Conservation (phyloP, 2,113 vertebrate species). For the Trichechus manatus region DNA sequence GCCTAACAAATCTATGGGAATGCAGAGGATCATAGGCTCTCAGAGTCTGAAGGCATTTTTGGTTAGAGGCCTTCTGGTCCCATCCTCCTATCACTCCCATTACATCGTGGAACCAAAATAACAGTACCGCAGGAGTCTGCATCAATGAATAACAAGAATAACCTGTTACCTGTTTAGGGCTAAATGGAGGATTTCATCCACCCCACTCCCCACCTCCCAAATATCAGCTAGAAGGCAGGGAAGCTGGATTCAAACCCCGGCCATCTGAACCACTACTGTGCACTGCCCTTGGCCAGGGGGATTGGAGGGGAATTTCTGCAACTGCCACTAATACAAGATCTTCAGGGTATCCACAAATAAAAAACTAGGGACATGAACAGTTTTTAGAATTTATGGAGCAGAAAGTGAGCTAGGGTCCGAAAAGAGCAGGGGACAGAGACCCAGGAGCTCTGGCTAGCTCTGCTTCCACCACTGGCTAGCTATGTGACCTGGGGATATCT, state of each 20-base stretch:
- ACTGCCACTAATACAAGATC: not conserved
- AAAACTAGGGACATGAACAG: not conserved
- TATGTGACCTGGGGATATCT: not conserved
- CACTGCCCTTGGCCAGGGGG: not conserved
- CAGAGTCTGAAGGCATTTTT: not conserved
- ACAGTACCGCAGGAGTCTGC: not conserved
- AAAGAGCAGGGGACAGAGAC: not conserved
- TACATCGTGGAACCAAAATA: not conserved
- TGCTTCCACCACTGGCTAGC: no score
- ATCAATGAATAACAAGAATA: accelerated
- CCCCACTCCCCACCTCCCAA: not conserved
- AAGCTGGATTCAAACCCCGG: not conserved
- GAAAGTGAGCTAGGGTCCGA: not conserved
- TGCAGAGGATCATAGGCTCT: not conserved
- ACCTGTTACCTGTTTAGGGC: not conserved
- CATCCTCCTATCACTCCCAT: not conserved
- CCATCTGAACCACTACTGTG: not conserved
- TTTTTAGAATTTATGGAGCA: no score
- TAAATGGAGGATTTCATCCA: not conserved
- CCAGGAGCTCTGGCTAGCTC: not conserved
- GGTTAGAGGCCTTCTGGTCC: not conserved
- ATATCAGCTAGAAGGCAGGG: not conserved
- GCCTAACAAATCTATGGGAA: accelerated
- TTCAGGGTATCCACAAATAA: not conserved
- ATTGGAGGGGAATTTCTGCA: not conserved